Base-by-base conservation (phyloP, 2,113 vertebrate genomes). In the Spea multiplicata region DNA sequence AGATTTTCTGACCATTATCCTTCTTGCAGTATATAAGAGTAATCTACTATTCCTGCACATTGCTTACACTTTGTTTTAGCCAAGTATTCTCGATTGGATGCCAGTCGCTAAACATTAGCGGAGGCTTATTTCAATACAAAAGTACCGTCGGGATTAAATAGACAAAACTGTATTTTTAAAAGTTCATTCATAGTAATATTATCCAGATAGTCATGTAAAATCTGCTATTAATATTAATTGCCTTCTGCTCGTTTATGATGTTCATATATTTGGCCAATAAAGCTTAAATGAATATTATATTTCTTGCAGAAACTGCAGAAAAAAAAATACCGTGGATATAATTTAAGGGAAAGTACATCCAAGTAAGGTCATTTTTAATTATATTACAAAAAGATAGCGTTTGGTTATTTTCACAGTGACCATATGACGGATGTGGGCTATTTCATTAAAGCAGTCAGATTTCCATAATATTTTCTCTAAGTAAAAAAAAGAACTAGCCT, bases 221-320 rank as follows among this genome's bases (percentile, higher is more conserved):
- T 17, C 69, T 47, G 30, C 16, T 61, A 80, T 74, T 80, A 74
- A 80, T 80, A 80, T 80, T 80, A 80, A 80, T 80, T 80, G 65
- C 71, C 71, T 61, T 74, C 78, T 74, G 71, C 78, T 80, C 52
- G 17, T 80, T 80, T 80, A 80, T 68, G 78, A 80, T 80, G 64
- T 80, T 80, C 78, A 80, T 80, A 73, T 74, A 80, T 80, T 80
- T 71, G 64, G 64, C 71, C 71, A 80, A 80, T 80, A 80, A 80
- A 80, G 62, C 70, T 16, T 66, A 80, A 80, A 80, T 80, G 78
- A 80, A 80, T 80, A 74, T 80, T 74, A 80, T 71, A 68, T 80
- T 74, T 74, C 71, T 73, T 74, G 78, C 78, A 74, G 78, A 80
- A 61, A 74, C 61, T 74, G 52, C 77, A 50, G 55, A 80, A 71